phyloP scores from a whole-genome alignment of 2,797 vertebrate genomes.

The Nyctalus aviator region DNA sequence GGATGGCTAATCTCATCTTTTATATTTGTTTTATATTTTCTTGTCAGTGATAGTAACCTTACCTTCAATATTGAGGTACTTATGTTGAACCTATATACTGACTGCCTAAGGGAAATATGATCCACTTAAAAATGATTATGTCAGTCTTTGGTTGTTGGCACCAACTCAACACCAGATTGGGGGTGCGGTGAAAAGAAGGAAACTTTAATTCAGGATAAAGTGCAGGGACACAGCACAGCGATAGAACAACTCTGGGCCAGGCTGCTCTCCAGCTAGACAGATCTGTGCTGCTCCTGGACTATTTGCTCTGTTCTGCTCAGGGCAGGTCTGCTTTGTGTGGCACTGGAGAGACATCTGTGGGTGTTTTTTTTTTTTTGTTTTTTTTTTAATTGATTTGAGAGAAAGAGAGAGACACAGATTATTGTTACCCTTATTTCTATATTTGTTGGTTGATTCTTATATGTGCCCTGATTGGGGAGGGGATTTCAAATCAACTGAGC shows the following conservation, averaged over 20 bases:
- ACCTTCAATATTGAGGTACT: background rate
- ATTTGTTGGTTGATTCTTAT: background rate
- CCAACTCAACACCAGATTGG: background rate
- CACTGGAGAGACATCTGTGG: background rate
- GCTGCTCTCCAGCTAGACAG: background rate
- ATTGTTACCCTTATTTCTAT: background rate
- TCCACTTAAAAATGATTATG: slow-evolving; percentile 12
- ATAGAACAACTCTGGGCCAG: background rate
- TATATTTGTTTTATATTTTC: background rate
- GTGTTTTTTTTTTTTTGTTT: no score
- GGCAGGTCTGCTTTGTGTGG: background rate
- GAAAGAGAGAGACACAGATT: background rate
- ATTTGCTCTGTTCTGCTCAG: background rate
- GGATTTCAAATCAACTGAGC: background rate
- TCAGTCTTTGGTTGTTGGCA: background rate
- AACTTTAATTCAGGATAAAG: background rate
- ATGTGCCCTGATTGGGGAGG: background rate
- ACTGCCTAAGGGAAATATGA: slow-evolving; percentile 4
- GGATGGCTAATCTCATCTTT: background rate
- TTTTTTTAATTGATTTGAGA: background rate
- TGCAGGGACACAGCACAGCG: background rate
- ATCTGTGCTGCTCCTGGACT: background rate
- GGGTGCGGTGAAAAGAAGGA: background rate
- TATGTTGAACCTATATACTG: background rate
- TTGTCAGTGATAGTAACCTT: background rate